A percentile compares a stretch with the other conserved stretches of the same genome.
phyloP scores from a whole-genome alignment of 2,888 invertebrate species.

The Drosophila robusta region DNA sequence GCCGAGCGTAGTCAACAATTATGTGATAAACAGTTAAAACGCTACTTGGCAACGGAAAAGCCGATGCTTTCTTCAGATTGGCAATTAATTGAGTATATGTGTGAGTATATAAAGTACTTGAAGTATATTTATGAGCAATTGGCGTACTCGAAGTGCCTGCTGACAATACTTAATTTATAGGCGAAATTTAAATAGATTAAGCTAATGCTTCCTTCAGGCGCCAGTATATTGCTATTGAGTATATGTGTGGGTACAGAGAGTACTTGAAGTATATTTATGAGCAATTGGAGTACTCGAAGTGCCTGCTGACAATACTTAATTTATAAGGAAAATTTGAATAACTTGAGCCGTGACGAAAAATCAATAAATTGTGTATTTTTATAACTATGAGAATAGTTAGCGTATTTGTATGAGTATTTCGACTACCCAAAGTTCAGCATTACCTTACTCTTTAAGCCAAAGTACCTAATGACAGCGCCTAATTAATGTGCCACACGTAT shows the following conservation, averaged over 20 bases:
- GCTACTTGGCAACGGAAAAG: neutral
- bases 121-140: neutral
- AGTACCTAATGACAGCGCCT: too few species aligned
- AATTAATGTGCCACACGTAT: too few species aligned
- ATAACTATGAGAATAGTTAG: neutral
- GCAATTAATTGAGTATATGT: neutral
- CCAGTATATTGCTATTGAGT: too few species aligned
- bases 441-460: too few species aligned
- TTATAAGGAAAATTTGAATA: too few species aligned
- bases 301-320: too few species aligned
- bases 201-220: neutral
- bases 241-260: neutral
- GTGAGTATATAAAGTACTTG: neutral
- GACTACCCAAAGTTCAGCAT: too few species aligned
- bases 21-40: conserved; percentile 13
- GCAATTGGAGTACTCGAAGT: neutral
- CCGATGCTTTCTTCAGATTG: neutral
- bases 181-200: too few species aligned
- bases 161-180: too few species aligned
- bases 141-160: neutral
- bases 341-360: too few species aligned
- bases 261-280: neutral
- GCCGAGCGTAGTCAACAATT: neutral
- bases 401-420: neutral
- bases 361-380: neutral